Evolutionary conservation across 2,888 invertebrate species (phyloP), one percentile per base, ranked within the genome.

Genomic region (Nebria brevicollis): DNA sequence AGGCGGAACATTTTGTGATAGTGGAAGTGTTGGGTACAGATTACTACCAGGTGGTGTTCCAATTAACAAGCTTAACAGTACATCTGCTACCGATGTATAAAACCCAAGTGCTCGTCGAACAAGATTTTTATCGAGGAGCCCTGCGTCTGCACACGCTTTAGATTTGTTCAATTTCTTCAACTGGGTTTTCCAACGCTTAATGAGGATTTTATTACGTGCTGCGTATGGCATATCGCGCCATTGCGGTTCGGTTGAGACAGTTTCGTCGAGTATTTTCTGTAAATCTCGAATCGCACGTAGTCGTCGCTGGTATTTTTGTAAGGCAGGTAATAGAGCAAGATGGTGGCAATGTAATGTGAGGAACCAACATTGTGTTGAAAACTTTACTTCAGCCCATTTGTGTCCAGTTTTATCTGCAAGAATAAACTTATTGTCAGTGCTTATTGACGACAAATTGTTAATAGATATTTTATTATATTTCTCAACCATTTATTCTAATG

Each of bases 321-420:
- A 92, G 2, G 97, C 95, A 0, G 99, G 98, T 84, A 98, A 91
- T 78, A 98, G 92, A 8, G 97, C 95, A 82, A 98, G 92, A 87
- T 98, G 98, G 89, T 98, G 97, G 89, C 96, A 95, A 89, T 98
- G 97, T 66, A 98, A 91, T 0, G 98, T 98, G 73, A 99, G 91
- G 90, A 98, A 98, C 96, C 98, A 99, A 88, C 98, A 99, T 85
- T 97, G 96, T 0, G 98, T 98, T 83, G 97, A 95, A 89, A 99
- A 99, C 86, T 97, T 98, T 2, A 95, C 93, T 77, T 95, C 94
- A 10, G 93, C 92, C 94, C 95, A 95, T 74, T 91, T 90, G 87
- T 93, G 92, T 42, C 87, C 89, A 1, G 90, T 89, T 75, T 90
- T 90, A 83, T 90, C 92, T 92, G 85, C 7, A 85, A 85, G 83